Conservation (phyloP, 2,888 invertebrate genomes). For the Cabera pusaria region DNA sequence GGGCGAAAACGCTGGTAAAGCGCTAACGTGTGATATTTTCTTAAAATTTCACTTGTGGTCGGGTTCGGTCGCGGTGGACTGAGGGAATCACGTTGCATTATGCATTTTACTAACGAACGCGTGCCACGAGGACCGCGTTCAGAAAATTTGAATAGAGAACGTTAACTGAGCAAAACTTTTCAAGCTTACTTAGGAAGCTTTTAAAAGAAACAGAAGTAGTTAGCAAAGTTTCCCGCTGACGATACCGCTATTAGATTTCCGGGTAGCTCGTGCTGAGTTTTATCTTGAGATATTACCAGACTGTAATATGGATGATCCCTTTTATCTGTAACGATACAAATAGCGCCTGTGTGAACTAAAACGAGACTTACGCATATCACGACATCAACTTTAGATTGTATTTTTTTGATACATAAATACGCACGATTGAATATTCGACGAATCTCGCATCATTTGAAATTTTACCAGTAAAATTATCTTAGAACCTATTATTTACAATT, state of each 20-base stretch:
- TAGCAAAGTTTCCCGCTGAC: slow-evolving; percentile 23
- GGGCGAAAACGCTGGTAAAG: slow-evolving; percentile 19
- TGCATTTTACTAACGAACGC: slow-evolving; percentile 77
- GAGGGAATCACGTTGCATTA: slow-evolving; percentile 66
- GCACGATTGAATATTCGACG: too few species aligned
- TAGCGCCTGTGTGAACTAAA: too few species aligned
- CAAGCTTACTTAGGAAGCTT: slow-evolving; percentile 42
- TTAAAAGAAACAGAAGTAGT: slow-evolving; percentile 37
- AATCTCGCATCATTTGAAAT: too few species aligned
- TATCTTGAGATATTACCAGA: too few species aligned
- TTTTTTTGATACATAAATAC: too few species aligned
- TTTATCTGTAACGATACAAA: too few species aligned
- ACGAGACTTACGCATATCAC: too few species aligned
- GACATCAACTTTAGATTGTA: too few species aligned
- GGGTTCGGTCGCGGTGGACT: slow-evolving; percentile 35
- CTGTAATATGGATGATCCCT: too few species aligned
- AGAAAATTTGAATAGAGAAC: slow-evolving; percentile 65
- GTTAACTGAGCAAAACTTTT: slow-evolving; percentile 51
- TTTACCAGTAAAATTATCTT: too few species aligned
- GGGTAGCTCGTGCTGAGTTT: too few species aligned
- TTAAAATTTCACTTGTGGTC: slow-evolving; percentile 57
- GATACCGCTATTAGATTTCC: slow-evolving; percentile 18
- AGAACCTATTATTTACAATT: too few species aligned
- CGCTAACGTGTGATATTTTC: slow-evolving; percentile 38
- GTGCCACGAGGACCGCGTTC: slow-evolving; percentile 52